phyloP scores from a whole-genome alignment of 2,888 invertebrate genomes.

The Entomobrya proxima region DNA sequence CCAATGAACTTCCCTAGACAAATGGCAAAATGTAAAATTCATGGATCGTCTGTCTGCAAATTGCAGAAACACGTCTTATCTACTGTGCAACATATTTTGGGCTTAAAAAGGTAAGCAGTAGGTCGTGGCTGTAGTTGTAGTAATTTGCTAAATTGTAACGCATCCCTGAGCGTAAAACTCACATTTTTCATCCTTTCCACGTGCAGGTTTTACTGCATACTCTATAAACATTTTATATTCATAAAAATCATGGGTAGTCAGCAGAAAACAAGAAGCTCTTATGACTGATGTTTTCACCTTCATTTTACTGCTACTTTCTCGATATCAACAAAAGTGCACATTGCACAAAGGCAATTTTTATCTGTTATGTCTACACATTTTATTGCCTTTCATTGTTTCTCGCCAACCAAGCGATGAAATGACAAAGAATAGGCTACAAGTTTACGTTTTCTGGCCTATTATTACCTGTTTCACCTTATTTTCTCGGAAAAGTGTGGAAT shows the following conservation, averaged over 20 bases:
- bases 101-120: too few species aligned
- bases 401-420: background rate
- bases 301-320: background rate
- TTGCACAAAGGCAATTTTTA: background rate
- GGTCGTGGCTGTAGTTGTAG: too few species aligned
- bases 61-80: too few species aligned
- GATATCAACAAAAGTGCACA: background rate
- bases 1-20: background rate
- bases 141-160: too few species aligned
- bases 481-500: too few species aligned
- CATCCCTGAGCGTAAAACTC: too few species aligned
- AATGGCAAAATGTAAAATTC: background rate
- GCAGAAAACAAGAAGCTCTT: background rate
- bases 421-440: background rate
- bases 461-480: background rate
- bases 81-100: too few species aligned
- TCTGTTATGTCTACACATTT: background rate
- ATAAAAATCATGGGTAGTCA: slow-evolving; percentile 3
- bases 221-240: background rate
- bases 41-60: too few species aligned
- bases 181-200: too few species aligned
- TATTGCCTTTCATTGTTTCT: slow-evolving; percentile 19
- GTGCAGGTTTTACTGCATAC: too few species aligned
- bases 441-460: background rate
- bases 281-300: background rate